These are phyloP conservation scores for Amphimedon queenslandica DNA, from an alignment of 37 sponge, comb jelly and placozoan species.

Conservation along the genomic window DNA sequence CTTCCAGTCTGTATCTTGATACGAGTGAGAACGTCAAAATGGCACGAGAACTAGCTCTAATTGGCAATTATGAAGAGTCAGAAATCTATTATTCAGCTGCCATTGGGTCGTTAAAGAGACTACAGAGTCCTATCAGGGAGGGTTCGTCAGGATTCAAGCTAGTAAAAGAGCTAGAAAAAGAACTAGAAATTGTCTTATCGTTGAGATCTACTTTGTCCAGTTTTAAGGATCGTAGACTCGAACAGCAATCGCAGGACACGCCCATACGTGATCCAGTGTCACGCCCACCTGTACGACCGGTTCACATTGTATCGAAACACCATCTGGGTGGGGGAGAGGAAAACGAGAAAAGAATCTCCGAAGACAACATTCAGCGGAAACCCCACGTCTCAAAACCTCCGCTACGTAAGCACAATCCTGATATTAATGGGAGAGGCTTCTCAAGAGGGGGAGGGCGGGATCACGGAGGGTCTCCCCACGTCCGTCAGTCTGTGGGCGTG, in stretches of 20 bases:
- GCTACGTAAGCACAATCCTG: neutral
- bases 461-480: neutral
- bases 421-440: conserved; percentile 10
- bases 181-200: conserved; percentile 76
- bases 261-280: neutral
- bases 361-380: conserved; percentile 6
- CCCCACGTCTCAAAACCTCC: conserved; percentile 5
- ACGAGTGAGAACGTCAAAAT: conserved; percentile 54
- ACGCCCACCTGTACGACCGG: conserved; percentile 81
- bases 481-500: neutral
- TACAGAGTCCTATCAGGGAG: conserved; percentile 51
- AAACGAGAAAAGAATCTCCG: conserved; percentile 13
- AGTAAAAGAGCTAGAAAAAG: conserved; percentile 59
- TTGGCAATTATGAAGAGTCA: conserved; percentile 85
- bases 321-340: neutral
- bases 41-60: conserved; percentile 82
- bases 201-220: conserved; percentile 67
- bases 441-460: conserved; percentile 5
- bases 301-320: conserved; percentile 43
- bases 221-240: conserved; percentile 59
- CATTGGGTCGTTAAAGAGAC: conserved; percentile 60
- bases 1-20: conserved; percentile 8
- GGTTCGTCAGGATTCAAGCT: no score
- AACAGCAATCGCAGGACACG: neutral
- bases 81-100: conserved; percentile 78